Base-by-base conservation (phyloP, 2,888 invertebrate genomes). In the Drosophila neonasuta region DNA sequence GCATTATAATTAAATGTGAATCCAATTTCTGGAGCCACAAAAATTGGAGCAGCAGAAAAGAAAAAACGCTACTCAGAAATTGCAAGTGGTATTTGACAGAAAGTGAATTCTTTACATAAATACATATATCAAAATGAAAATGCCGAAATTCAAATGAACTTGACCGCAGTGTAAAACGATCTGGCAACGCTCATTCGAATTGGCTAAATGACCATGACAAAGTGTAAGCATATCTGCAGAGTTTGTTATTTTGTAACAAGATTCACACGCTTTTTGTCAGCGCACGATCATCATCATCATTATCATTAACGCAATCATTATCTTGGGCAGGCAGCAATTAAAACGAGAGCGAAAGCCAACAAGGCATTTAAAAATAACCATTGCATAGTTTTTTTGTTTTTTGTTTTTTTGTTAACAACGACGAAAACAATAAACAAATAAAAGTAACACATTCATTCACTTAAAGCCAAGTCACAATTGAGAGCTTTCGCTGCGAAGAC, bases 281-380 rank as follows among this genome's bases (percentile, higher is more conserved):
- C 20, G 52, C 59, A 52, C n/a, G 20, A 45, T 15, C 39, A 41
- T 50, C 50, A 36, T 45, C 52, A 70, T 45, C 52, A 70, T 74
- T 52, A 71, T 73, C 42, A 73, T 61, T 58, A 58, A 49, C 57
- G 45, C 30, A 41, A 41, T 58, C 59, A 64, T 67, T 64, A 65
- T 44, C 56, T 58, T 52, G 51, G 63, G 60, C 78, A 66, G 80
- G 50, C 65, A 52, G 77, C 74, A 79, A 85, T 80, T 85, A 80
- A 85, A 77, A 69, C 45, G 49, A 64, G 68, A 79, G 85, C 83
- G 79, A 79, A 80, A 80, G 80, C 84, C 64, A 80, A 24, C 24
- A 84, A 66, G 39, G 15, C 57, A 72, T 61, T 80, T 74, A 59
- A 41, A 61, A 79, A 63, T 49, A 59, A 65, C 76, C 68, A 81